Conservation (phyloP, 2,888 invertebrate genomes). For the Euphydryas editha region DNA sequence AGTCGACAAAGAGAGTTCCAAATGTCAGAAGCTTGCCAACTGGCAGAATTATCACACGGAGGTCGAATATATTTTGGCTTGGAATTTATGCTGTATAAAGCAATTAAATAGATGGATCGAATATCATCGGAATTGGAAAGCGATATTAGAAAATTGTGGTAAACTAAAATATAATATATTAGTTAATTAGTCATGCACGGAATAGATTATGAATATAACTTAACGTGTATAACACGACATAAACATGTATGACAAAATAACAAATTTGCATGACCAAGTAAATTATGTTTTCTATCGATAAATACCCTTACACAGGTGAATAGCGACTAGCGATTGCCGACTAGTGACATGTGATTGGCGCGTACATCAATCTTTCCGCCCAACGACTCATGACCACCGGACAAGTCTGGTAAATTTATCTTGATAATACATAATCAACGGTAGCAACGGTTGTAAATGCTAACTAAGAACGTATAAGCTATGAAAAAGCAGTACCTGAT, state of each 20-base stretch:
- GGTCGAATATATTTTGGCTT: slow-evolving; percentile 52
- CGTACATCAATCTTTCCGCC: slow-evolving; percentile 53
- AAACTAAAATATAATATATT: slow-evolving; percentile 9
- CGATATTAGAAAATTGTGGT: slow-evolving; percentile 1
- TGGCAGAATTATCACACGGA: slow-evolving; percentile 53
- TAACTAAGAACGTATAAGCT: slow-evolving; percentile 57
- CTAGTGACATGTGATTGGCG: slow-evolving; percentile 62
- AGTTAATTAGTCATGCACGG: not conserved
- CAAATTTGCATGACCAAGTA: not conserved
- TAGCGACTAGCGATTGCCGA: slow-evolving; percentile 30
- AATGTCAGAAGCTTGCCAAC: slow-evolving; percentile 64
- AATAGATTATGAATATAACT: not conserved
- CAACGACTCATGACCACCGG: slow-evolving; percentile 70
- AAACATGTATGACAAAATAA: not conserved
- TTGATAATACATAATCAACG: slow-evolving; percentile 53
- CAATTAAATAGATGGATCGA: slow-evolving; percentile 21
- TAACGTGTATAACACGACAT: too few relatives aligned
- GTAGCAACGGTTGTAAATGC: slow-evolving; percentile 55
- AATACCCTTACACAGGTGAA: slow-evolving; percentile 19
- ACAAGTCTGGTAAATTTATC: slow-evolving; percentile 68
- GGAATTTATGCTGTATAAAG: slow-evolving; percentile 28
- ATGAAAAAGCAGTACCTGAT: slow-evolving; percentile 48
- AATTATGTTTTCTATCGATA: not conserved
- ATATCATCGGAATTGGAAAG: slow-evolving; percentile 10
- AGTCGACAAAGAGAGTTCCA: slow-evolving; percentile 58